Evolutionary conservation across 2,797 vertebrate genomes (phyloP), one percentile per base, ranked within the genome.

Genomic region (Petrocephalus schoutedeni): DNA sequence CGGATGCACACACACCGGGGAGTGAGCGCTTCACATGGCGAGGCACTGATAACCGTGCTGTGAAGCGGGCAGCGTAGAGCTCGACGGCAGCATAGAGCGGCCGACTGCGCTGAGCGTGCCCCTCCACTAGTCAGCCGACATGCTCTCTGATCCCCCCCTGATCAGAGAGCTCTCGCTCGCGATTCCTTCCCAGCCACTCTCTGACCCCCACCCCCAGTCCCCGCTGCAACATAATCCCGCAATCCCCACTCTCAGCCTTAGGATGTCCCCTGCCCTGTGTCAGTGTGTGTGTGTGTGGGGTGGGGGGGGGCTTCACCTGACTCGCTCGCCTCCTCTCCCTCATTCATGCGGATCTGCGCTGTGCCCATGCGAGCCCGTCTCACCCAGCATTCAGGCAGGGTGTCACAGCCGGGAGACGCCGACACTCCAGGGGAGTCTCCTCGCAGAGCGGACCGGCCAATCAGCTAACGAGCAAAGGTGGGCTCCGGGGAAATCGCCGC

Each of bases 401-500:
- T 57, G 41, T 57, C 53, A 32, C 51, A n/a, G 16, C 19, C 45
- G n/a, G 58, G 41, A 41, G 7, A 86, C 7, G 19, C 56, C 12
- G 21, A 59, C 51, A 23, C 14, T 85, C 23, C 53, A 23, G 53
- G 82, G 23, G 53, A 83, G 41, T 7, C 53, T 56, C 21, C 23
- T 61, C 21, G 36, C 45, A 54, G 57, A 45, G 16, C 28, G 12
- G 64, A 67, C 32, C 28, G 32, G 45, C 14, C 41, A 64, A 85
- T 41, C 87, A 88, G 58, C 45, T 85, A 57, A 54, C 51, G 82
- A 86, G 49, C 51, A 16, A 86, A 88, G 71, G 82, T 19, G 51
- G 57, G 45, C 64, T 45, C 67, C 45, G 12, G 85, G 67, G 80
- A 90, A 90, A 67, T 89, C 88, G 45, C 83, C 89, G 64, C 90